phyloP scores from a whole-genome alignment of 2,797 vertebrate genomes.

The Esox masquinongy region DNA sequence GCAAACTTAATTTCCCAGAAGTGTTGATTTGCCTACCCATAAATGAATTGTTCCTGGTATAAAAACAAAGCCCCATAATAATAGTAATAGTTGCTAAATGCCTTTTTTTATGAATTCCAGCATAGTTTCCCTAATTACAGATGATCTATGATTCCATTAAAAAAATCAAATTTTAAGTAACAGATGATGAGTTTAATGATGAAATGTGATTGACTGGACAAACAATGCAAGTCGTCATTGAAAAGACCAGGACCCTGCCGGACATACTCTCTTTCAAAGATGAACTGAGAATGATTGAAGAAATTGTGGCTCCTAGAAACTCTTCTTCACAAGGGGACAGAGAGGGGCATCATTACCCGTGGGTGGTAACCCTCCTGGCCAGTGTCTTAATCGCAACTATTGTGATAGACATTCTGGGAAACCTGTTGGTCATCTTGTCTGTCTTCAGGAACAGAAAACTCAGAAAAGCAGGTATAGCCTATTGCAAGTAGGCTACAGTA shows the following conservation, averaged over 20 bases:
- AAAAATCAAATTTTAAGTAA: neutral
- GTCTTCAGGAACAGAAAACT: slow-evolving; percentile 85
- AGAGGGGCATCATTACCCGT: slow-evolving; percentile 69
- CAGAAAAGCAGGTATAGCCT: slow-evolving; percentile 77
- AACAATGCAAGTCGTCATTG: slow-evolving; percentile 54
- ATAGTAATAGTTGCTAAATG: too few relatives aligned
- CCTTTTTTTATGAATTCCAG: too few relatives aligned
- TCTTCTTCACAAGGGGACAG: slow-evolving; percentile 46
- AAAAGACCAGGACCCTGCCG: slow-evolving; percentile 56
- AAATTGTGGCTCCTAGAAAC: slow-evolving; percentile 43
- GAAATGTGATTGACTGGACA: slow-evolving; percentile 16
- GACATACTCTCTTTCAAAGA: slow-evolving; percentile 40
- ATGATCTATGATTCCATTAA: neutral
- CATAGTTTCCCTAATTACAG: neutral
- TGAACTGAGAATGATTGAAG: slow-evolving; percentile 55
- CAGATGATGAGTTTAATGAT: neutral
- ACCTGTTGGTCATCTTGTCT: slow-evolving; percentile 84
- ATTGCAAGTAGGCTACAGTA: neutral
- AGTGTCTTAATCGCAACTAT: slow-evolving; percentile 82
- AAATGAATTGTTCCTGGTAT: too few relatives aligned
- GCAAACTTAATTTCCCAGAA: too few relatives aligned
- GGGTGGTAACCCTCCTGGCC: slow-evolving; percentile 74
- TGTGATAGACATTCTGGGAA: slow-evolving; percentile 81
- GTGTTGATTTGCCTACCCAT: too few relatives aligned
- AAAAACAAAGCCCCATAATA: too few relatives aligned